These are phyloP conservation scores for Pachycephala philippinensis DNA, from an alignment of 2,113 vertebrate species.

Conservation along the genomic window DNA sequence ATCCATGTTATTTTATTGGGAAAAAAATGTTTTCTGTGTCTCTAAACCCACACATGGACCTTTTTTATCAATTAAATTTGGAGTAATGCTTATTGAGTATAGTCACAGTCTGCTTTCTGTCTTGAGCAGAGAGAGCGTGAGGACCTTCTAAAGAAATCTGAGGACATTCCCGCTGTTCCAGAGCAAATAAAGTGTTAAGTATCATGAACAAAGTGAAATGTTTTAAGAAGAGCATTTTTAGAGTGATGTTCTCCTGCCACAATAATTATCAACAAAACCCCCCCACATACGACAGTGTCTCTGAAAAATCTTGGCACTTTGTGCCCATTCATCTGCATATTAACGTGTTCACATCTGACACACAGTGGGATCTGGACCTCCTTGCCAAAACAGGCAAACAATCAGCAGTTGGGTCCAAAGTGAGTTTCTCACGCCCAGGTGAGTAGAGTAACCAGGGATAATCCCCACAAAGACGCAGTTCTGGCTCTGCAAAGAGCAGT, in stretches of 20 bases:
- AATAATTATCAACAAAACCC: background rate
- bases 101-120: background rate
- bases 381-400: background rate
- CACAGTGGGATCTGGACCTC: background rate
- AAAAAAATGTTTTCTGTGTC: background rate
- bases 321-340: background rate
- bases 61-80: background rate
- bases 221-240: background rate
- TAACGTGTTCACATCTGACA: background rate
- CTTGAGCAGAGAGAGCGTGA: background rate
- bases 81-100: background rate
- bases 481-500: background rate
- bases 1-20: background rate
- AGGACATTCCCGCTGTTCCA: background rate
- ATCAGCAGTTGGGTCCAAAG: accelerated
- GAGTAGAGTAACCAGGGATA: accelerated
- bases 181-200: background rate
- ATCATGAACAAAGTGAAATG: background rate
- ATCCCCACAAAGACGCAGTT: background rate
- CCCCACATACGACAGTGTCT: accelerated
- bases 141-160: background rate
- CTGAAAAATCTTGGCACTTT: accelerated
- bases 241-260: background rate
- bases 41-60: background rate
- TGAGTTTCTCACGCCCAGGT: background rate